Evolutionary conservation across 2,888 invertebrate species (phyloP).

Genomic region (Gandaritis pyraliata): DNA sequence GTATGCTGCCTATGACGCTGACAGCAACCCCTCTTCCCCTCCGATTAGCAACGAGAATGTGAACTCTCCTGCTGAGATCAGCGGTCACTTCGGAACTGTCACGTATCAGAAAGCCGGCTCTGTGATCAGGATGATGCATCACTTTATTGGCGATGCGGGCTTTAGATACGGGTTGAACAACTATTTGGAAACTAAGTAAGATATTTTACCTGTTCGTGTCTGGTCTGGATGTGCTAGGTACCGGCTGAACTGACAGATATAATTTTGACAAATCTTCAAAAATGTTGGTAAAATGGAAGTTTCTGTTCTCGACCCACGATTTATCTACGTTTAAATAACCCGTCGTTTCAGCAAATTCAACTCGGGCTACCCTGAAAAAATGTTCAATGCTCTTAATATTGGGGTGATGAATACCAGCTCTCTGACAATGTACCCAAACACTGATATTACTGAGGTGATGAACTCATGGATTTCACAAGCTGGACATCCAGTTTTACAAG

Average conservation of each 20-base stretch:
- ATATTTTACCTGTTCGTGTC: too few relatives aligned
- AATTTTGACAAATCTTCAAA: too few relatives aligned
- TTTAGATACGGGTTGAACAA: slow-evolving; percentile 56
- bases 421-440: slow-evolving; percentile 56
- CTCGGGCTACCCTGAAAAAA: slow-evolving; percentile 74
- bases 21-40: slow-evolving; percentile 76
- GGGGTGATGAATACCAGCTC: slow-evolving; percentile 58
- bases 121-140: slow-evolving; percentile 78
- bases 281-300: too few relatives aligned
- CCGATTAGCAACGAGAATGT: slow-evolving; percentile 85
- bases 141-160: slow-evolving; percentile 69
- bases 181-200: slow-evolving; percentile 80
- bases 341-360: slow-evolving; percentile 61
- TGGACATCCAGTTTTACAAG: slow-evolving; percentile 70
- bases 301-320: too few relatives aligned
- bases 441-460: slow-evolving; percentile 62
- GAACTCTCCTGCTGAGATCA: slow-evolving; percentile 85
- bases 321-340: too few relatives aligned
- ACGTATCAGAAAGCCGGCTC: slow-evolving; percentile 88
- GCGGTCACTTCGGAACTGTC: slow-evolving; percentile 86
- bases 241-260: background rate
- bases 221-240: too few relatives aligned
- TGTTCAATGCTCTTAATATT: slow-evolving; percentile 75
- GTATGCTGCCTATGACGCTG: slow-evolving; percentile 86
- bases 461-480: slow-evolving; percentile 71